These are phyloP conservation scores for Periophthalmus magnuspinnatus DNA, from an alignment of 2,797 vertebrate species.

Conservation along the genomic window DNA sequence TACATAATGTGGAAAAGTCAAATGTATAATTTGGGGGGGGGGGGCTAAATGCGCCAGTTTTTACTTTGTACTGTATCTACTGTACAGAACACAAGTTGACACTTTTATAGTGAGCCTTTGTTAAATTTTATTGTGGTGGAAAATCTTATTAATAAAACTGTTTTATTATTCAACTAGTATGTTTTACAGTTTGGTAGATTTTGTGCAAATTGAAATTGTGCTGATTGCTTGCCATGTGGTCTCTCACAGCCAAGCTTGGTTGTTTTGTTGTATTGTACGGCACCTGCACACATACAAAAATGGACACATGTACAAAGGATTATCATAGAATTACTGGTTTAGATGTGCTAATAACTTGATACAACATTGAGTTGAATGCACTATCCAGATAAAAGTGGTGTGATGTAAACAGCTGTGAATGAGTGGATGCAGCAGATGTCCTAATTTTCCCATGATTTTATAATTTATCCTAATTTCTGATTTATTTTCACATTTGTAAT, in stretches of 20 bases:
- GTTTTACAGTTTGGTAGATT: conserved; percentile 3
- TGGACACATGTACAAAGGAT: background rate
- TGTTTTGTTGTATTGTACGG: background rate
- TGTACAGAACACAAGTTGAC: conserved; percentile 94
- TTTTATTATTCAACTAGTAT: conserved; percentile 70
- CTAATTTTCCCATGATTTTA: background rate
- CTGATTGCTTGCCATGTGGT: background rate
- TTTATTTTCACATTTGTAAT: background rate
- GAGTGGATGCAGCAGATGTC: background rate
- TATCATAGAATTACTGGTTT: conserved; percentile 24
- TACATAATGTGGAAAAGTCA: conserved; percentile 73
- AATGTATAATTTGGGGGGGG: conserved; percentile 24
- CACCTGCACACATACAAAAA: background rate
- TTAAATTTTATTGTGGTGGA: conserved; percentile 99
- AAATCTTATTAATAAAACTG: conserved; percentile 84
- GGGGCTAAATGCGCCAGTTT: conserved; percentile 85
- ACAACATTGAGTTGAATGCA: conserved; percentile 23
- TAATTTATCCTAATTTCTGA: background rate
- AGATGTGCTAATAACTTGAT: conserved; percentile 30
- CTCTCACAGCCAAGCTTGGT: background rate
- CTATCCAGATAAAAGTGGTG: conserved; percentile 3
- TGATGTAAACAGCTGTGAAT: conserved; percentile 10
- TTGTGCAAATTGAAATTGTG: background rate
- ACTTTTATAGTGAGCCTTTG: conserved; percentile 96
- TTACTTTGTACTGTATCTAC: conserved; percentile 92